Evolutionary conservation across 2,888 invertebrate genomes (phyloP).

Genomic region (Phragmatobia fuliginosa): DNA sequence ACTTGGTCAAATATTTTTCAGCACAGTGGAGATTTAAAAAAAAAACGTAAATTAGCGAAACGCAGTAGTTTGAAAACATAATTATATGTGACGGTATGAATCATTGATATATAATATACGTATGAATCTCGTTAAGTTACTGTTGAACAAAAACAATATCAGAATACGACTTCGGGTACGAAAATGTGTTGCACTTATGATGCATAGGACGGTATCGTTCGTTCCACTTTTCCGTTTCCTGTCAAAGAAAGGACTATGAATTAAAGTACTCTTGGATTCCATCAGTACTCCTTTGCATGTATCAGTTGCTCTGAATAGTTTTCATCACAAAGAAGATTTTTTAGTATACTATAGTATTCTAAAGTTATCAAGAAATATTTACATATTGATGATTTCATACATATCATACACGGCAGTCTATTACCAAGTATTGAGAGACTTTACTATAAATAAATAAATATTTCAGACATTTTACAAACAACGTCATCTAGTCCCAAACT

Average conservation of each 20-base stretch:
- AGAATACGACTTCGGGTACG: constrained; percentile 53
- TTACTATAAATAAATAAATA: too few relatives aligned
- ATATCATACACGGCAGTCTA: too few relatives aligned
- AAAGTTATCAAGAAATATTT: neutral
- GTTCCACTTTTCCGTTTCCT: constrained; percentile 39
- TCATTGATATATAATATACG: too few relatives aligned
- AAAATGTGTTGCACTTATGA: constrained; percentile 43
- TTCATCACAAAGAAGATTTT: too few relatives aligned
- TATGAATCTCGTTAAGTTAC: neutral
- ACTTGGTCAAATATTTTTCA: too few relatives aligned
- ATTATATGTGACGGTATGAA: neutral
- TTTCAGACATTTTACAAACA: too few relatives aligned
- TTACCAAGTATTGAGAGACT: too few relatives aligned
- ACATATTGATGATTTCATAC: too few relatives aligned
- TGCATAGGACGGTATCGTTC: constrained; percentile 48
- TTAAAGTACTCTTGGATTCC: neutral
- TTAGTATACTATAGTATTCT: neutral
- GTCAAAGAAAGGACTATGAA: constrained; percentile 6
- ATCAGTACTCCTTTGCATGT: neutral
- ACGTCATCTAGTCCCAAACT: too few relatives aligned
- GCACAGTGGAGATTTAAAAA: too few relatives aligned
- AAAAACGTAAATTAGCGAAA: too few relatives aligned
- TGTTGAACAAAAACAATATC: constrained; percentile 7
- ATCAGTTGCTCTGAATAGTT: neutral
- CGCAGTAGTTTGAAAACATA: neutral